These are phyloP conservation scores for Salvelinus fontinalis DNA, from an alignment of 2,113 vertebrate species.

Conservation along the genomic window DNA sequence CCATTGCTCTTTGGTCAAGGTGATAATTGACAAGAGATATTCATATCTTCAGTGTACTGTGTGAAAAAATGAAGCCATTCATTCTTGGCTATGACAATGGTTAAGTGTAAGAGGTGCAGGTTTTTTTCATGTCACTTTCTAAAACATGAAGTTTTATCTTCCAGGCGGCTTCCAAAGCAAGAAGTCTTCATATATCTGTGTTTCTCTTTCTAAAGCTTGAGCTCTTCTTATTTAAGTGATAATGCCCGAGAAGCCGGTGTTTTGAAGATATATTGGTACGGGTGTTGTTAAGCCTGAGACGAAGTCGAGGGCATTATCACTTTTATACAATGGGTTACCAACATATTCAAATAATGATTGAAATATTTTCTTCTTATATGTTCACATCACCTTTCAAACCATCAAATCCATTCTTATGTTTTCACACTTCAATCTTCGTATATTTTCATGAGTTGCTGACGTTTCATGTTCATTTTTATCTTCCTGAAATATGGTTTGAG, in stretches of 20 bases:
- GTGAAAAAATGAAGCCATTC: background rate
- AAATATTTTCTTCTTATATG: background rate
- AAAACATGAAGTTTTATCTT: background rate
- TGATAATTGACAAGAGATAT: background rate
- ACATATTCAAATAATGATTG: background rate
- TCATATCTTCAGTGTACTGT: background rate
- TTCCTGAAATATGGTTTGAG: background rate
- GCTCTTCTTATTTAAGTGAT: background rate
- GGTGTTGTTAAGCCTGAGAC: too few relatives aligned
- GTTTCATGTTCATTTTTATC: background rate
- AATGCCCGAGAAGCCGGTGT: too few relatives aligned
- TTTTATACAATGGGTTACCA: too few relatives aligned
- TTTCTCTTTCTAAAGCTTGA: background rate
- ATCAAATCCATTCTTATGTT: background rate
- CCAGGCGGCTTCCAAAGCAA: background rate
- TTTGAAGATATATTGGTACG: too few relatives aligned
- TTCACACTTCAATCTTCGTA: background rate
- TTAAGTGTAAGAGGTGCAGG: too few relatives aligned
- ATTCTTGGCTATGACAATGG: background rate
- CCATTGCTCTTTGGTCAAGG: constrained; percentile 22
- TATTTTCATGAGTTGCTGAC: background rate
- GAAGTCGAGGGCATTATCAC: too few relatives aligned
- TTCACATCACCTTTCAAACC: background rate
- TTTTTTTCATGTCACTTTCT: background rate
- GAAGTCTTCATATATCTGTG: too few relatives aligned